Evolutionary conservation across 2,888 invertebrate species (phyloP).

Genomic region (Ormyrus pomaceus): DNA sequence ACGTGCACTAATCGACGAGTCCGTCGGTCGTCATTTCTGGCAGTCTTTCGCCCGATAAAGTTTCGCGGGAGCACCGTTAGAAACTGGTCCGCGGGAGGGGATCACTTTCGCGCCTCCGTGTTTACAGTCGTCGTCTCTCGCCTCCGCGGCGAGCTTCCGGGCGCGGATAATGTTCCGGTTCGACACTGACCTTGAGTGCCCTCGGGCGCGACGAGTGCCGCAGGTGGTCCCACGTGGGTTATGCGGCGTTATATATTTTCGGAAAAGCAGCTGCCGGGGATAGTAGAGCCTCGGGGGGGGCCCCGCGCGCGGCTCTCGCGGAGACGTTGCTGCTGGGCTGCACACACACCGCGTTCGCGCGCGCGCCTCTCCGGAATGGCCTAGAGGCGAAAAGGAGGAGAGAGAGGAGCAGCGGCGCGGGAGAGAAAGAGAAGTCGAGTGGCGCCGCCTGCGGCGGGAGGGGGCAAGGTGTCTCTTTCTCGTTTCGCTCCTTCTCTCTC

Average conservation of each 20-base stretch:
- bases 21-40: too few species aligned
- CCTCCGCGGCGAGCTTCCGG: too few species aligned
- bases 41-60: too few species aligned
- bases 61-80: too few species aligned
- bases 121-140: too few species aligned
- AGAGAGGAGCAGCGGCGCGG: constrained; percentile 63
- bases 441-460: constrained; percentile 74
- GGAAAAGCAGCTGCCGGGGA: not conserved
- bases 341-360: constrained; percentile 71
- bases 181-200: too few species aligned
- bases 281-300: not conserved
- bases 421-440: constrained; percentile 64
- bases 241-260: not conserved
- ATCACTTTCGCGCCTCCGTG: too few species aligned
- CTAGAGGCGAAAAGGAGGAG: constrained; percentile 77
- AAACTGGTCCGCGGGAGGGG: too few species aligned
- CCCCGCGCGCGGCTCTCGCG: not conserved
- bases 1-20: too few species aligned
- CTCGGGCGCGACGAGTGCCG: not conserved
- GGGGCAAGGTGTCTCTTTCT: constrained; percentile 62
- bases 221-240: not conserved
- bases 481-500: constrained; percentile 49
- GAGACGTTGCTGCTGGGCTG: not conserved
- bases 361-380: constrained; percentile 77
- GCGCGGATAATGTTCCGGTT: too few species aligned